Conservation (phyloP, 2,888 invertebrate species). For the Linyphia triangularis region DNA sequence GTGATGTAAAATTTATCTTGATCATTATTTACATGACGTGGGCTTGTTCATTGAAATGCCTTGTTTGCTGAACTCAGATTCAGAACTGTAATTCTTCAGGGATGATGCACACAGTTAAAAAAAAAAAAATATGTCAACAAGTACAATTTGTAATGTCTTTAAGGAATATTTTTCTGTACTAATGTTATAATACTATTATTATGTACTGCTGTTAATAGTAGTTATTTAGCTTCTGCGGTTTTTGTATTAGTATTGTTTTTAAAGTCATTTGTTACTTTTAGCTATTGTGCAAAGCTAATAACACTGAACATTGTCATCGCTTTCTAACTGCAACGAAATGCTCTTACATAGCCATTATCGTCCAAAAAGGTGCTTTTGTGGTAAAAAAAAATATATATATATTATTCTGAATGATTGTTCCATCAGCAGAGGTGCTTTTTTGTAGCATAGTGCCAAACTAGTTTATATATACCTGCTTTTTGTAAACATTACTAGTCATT, state of each 20-base stretch:
- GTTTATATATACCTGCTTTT: constrained; percentile 59
- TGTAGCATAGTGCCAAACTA: constrained; percentile 63
- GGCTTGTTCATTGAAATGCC: no score
- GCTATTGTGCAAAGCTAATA: constrained; percentile 44
- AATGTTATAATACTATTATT: constrained; percentile 42
- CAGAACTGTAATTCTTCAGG: constrained; percentile 22
- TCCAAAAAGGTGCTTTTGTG: constrained; percentile 69
- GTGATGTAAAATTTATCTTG: no score
- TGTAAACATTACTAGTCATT: constrained; percentile 47
- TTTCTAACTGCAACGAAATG: constrained; percentile 65
- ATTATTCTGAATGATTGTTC: constrained; percentile 39
- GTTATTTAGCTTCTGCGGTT: constrained; percentile 35
- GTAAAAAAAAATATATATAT: constrained; percentile 37
- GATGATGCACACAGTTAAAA: constrained; percentile 19
- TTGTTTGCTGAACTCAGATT: constrained; percentile 4
- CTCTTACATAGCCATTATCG: constrained; percentile 57
- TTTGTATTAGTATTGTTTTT: constrained; percentile 48
- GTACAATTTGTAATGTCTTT: constrained; percentile 26
- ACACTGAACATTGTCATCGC: constrained; percentile 20
- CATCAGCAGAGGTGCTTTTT: constrained; percentile 67
- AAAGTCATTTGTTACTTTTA: constrained; percentile 30
- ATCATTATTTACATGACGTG: no score
- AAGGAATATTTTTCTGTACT: constrained; percentile 52
- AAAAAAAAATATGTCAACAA: constrained; percentile 23
- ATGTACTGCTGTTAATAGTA: constrained; percentile 44